phyloP scores from a whole-genome alignment of 2,113 vertebrate genomes.

The Arvicanthis niloticus region DNA sequence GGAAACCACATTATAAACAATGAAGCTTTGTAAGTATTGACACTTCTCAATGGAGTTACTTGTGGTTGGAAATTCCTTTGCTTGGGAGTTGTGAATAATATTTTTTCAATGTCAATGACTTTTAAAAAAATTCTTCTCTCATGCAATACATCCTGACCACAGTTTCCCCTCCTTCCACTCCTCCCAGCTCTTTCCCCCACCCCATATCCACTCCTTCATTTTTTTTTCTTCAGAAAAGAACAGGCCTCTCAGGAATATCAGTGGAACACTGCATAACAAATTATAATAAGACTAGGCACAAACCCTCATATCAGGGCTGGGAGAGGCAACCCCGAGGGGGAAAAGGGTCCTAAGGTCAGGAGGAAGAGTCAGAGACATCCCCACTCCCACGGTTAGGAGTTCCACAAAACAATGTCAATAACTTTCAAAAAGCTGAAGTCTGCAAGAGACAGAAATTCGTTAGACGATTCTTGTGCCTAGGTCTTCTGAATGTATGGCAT shows the following conservation, averaged over 20 bases:
- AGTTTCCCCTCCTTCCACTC: neutral
- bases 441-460: neutral
- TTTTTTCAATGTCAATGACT: neutral
- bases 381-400: neutral
- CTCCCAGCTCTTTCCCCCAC: neutral
- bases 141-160: neutral
- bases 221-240: neutral
- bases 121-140: neutral
- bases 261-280: neutral
- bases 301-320: neutral
- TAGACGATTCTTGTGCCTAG: neutral
- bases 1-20: neutral
- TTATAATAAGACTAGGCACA: neutral
- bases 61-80: slow-evolving; percentile 20
- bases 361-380: neutral
- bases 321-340: neutral
- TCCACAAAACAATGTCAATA: neutral
- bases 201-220: neutral
- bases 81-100: slow-evolving; percentile 33
- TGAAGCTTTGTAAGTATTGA: neutral
- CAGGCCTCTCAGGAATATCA: neutral
- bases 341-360: neutral
- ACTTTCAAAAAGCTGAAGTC: slow-evolving; percentile 7
- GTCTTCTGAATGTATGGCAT: neutral
- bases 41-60: neutral